Base-by-base conservation (phyloP, 2,797 vertebrate species). In the Cryptoblepharus egeriae region DNA sequence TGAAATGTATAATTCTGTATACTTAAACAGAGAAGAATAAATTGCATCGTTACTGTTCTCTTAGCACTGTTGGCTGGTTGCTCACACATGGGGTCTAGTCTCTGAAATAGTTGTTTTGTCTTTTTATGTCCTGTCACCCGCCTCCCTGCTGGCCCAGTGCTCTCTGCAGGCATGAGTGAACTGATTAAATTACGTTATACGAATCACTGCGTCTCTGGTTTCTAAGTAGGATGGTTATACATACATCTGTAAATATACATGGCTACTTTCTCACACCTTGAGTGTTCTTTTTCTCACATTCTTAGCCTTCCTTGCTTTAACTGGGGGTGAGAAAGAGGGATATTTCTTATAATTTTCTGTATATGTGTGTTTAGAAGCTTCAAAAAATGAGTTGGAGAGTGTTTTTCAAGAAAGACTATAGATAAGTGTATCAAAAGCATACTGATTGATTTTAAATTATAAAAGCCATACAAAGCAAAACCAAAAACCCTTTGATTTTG, bases 101-200 rank as follows among this genome's bases (percentile, higher is more conserved):
- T 76, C 52, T 81, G 68, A 71, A 55, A 4, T 61, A 61, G 32
- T 39, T 72, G 57, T 35, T 49, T 42, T 30, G 49, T 18, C 49
- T 16, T 28, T 28, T 13, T 35, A 28, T 74, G 30, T 70, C 52
- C 0, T 0, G 0, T 39, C 20, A 11, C 39, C 68, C 42, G 26
- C 57, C 57, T 18, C 1, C 80, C 30, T 55, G 13, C 58, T 61
- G 88, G 71, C 80, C 60, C 64, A 2, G 0, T 63, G 20, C 32
- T 85, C 84, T 87, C 85, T 85, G 85, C 74, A 87, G 85, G 79
- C 88, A 32, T 84, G 89, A 90, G 75, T 89, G 91, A 87, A 77
- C 87, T 82, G 84, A 81, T 92, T 81, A 88, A 87, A 91, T 93
- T 68, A 83, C 79, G 73, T 93, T 91, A 91, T 71, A 83, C 30